Base-by-base conservation (phyloP, 2,797 vertebrate genomes). In the Cheirogaleus major region DNA sequence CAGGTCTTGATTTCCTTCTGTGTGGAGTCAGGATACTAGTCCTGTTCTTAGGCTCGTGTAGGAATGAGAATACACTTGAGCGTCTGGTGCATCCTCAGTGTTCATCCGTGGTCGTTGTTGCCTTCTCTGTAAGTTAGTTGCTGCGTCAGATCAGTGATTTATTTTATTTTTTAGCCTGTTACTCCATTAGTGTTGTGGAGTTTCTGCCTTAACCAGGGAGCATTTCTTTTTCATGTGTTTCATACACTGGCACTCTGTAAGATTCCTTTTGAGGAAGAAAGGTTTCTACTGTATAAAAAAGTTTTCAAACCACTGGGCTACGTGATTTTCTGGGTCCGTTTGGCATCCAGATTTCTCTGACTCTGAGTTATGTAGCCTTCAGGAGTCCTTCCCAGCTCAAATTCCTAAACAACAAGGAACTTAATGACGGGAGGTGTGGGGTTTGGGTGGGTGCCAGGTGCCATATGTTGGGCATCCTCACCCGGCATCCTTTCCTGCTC, bases 351-450 rank as follows among this genome's bases (percentile, higher is more conserved):
- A 35, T 13, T 38, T 35, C 82, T 86, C 91, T 30, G 84, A 61
- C 88, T 76, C 41, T 25, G 91, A 83, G 79, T 55, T 55, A 25
- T 35, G 70, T 5, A 2, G 48, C 50, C 43, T 65, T 18, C n/a
- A 81, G 89, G 85, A 61, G 43, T 70, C 78, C 48, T 76, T 65
- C 59, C 35, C 23, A n/a, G 15, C 78, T 78, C 7, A 5, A 6
- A 67, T 27, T 63, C 65, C 18, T 5, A 1, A 45, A 30, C 70
- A 32, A 43, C 27, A 89, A 70, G 88, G 83, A 38, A 63, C 91
- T n/a, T 61, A 87, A 38, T 41, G 79, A 41, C 1, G 27, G 45
- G 43, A 93, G 92, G 80, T 95, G 83, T 92, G 59, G 96, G 82
- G 5, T 41, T 32, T 73, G 95, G 81, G 85, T 5, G 5, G 70